Base-by-base conservation (phyloP, 1,140 invertebrate genomes). In the Philotrypesis tridentata region DNA sequence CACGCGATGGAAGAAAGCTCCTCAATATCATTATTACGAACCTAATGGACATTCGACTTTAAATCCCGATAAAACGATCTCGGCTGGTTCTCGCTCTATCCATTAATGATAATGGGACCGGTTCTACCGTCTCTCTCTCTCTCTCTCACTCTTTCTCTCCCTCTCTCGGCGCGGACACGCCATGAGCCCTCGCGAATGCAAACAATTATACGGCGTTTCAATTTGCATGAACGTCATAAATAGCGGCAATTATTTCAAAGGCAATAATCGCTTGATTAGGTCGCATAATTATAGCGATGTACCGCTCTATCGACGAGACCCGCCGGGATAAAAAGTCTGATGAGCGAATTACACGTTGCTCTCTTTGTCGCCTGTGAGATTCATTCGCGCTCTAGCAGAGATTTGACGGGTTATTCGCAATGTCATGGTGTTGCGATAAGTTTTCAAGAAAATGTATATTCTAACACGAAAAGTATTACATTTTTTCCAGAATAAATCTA, bases 71-170 rank as follows among this genome's bases (percentile, higher is more conserved):
- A 79, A 79, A 73, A 40, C 78, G 33, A 55, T 55, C 48, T 55
- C 48, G 48, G 11, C 43, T 48, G 43, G 14, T 48, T 9, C 43
- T 4, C 27, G 61, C 43, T 76, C 61, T 81, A 76, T 81, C 73
- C 80, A 81, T 81, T 81, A 76, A 81, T 76, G 80, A 81, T 81
- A 81, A 81, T 81, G 63, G 73, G 74, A 81, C 80, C 80, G 80
- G 80, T 81, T 81, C 37, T 65, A 81, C 80, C 80, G 80, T 72
- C 76, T 81, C 37, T 65, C 17, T 48, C 21, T 70, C 68, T 33
- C 68, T n/a, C 23, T 65, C 17, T 48, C 21, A 37, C 68, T 33
- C 68, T n/a, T 9, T n/a, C n/a, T n/a, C 37, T 65, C 17, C 27
- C 21, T 70, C 68, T 33, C 68, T n/a, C 23, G n/a, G n/a, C n/a